These are phyloP conservation scores for Phocoena sinus DNA, from an alignment of 2,113 vertebrate species.

Conservation along the genomic window DNA sequence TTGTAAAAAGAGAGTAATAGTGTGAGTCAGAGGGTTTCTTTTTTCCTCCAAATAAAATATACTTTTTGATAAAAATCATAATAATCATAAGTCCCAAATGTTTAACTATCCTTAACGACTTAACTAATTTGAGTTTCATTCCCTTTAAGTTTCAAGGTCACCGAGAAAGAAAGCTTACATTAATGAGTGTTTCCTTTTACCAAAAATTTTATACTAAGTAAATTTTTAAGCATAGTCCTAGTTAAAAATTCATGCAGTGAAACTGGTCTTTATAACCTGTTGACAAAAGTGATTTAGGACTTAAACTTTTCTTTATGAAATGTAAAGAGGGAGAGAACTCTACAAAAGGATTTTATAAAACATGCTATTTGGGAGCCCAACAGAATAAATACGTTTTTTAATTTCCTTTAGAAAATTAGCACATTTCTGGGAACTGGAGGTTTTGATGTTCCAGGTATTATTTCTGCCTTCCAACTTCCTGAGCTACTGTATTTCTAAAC, in stretches of 20 bases:
- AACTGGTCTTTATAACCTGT: background rate
- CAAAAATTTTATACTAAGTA: background rate
- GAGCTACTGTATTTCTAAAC: conserved; percentile 44
- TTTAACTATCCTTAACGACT: background rate
- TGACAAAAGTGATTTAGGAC: background rate
- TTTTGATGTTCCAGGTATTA: conserved; percentile 72
- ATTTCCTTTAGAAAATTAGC: conserved; percentile 65
- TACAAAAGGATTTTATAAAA: background rate
- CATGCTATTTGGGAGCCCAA: background rate
- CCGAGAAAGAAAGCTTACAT: background rate
- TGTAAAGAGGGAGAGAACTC: background rate
- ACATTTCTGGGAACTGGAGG: conserved; percentile 65
- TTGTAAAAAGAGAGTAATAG: background rate
- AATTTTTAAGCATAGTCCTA: background rate
- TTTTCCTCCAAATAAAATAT: background rate
- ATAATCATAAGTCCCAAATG: background rate
- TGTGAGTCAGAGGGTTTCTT: background rate
- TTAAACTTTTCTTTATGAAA: background rate
- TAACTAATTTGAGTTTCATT: conserved; percentile 26
- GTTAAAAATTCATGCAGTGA: background rate
- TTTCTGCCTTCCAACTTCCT: conserved; percentile 75
- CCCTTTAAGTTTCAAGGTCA: background rate
- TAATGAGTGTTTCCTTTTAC: background rate
- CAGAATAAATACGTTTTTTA: background rate
- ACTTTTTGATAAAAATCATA: conserved; percentile 14